These are phyloP conservation scores for Hoplostethus atlanticus DNA, from an alignment of 2,797 vertebrate genomes.

Conservation along the genomic window DNA sequence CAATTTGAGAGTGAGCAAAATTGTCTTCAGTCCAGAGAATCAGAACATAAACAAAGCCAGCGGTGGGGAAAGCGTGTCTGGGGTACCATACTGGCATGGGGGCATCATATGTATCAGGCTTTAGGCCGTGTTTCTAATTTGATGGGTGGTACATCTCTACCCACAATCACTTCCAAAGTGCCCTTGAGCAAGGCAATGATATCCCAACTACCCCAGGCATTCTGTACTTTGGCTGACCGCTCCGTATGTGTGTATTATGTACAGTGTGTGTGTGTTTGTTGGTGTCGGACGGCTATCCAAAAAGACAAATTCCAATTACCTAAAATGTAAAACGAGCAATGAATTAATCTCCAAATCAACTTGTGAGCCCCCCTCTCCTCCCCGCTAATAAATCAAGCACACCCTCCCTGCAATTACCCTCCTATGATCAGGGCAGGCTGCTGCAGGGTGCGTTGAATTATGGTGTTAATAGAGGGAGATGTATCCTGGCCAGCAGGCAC, in stretches of 20 bases:
- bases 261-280: background rate
- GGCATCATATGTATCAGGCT: no score
- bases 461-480: slow-evolving; percentile 71
- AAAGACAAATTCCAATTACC: slow-evolving; percentile 54
- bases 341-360: slow-evolving; percentile 69
- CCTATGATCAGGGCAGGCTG: slow-evolving; percentile 69
- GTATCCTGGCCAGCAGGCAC: slow-evolving; percentile 73
- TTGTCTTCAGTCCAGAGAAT: no score
- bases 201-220: background rate
- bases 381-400: slow-evolving; percentile 70
- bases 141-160: slow-evolving; percentile 18
- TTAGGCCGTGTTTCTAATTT: slow-evolving; percentile 31
- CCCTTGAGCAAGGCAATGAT: slow-evolving; percentile 27
- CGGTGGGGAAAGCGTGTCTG: no score
- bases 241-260: slow-evolving; percentile 6
- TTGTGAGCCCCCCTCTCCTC: slow-evolving; percentile 55
- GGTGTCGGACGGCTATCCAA: background rate
- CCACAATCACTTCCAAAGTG: slow-evolving; percentile 20
- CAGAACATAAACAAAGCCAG: no score
- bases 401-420: slow-evolving; percentile 73
- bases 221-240: slow-evolving; percentile 38
- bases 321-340: slow-evolving; percentile 53
- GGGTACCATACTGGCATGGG: no score
- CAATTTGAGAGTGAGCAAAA: no score
- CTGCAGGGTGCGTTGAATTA: slow-evolving; percentile 75